Evolutionary conservation across 2,888 invertebrate genomes (phyloP).

Genomic region (Ischnura elegans): DNA sequence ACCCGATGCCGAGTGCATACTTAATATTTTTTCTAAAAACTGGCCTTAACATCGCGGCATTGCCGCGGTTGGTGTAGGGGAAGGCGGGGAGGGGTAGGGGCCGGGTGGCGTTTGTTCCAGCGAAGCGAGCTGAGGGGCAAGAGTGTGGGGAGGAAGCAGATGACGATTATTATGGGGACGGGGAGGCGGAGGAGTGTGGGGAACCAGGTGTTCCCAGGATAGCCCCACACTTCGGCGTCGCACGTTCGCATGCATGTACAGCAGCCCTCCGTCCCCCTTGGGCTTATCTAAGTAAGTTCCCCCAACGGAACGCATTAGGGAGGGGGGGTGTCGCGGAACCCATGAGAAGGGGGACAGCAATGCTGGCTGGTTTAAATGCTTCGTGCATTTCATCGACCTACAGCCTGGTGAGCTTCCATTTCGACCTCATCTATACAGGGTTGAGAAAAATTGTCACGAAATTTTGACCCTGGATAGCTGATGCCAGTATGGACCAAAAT

Average conservation of each 20-base stretch:
- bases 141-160: neutral
- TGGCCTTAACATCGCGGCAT: too few relatives aligned
- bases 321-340: neutral
- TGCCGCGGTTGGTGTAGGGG: too few relatives aligned
- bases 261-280: too few relatives aligned
- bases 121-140: neutral
- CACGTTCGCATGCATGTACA: neutral
- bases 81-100: neutral
- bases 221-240: neutral
- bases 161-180: neutral
- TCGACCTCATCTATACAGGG: too few relatives aligned
- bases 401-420: too few relatives aligned
- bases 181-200: slow-evolving; percentile 23
- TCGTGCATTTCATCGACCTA: too few relatives aligned
- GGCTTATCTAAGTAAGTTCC: neutral
- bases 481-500: too few relatives aligned
- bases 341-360: neutral
- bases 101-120: neutral
- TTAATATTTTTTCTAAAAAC: too few relatives aligned
- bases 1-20: too few relatives aligned
- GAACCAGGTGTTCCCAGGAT: slow-evolving; percentile 10
- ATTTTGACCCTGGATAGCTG: too few relatives aligned
- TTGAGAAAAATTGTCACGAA: too few relatives aligned
- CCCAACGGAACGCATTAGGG: neutral
- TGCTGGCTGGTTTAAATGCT: neutral